Conservation (phyloP, 2,797 vertebrate genomes). For the Bryconaethiops microstoma region DNA sequence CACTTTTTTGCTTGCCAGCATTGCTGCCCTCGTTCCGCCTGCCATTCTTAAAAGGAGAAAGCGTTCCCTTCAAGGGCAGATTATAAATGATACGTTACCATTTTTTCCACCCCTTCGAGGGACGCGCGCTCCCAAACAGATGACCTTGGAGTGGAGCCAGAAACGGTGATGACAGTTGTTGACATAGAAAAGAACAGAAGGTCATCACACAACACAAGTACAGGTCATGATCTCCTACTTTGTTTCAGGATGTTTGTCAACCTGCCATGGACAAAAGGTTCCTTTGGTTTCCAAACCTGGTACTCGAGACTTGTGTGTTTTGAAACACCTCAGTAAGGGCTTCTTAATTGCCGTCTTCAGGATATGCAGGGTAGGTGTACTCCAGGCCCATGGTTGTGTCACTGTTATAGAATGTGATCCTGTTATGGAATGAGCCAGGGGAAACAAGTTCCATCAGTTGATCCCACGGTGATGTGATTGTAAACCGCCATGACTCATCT, state of each 20-base stretch:
- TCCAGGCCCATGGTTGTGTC: background rate
- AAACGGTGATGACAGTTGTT: slow-evolving; percentile 8
- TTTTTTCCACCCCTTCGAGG: slow-evolving; percentile 63
- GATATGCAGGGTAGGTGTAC: background rate
- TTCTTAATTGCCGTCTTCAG: too few species aligned
- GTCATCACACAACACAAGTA: background rate
- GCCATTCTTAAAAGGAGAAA: slow-evolving; percentile 66
- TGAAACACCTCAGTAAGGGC: too few species aligned
- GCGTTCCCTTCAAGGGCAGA: slow-evolving; percentile 69
- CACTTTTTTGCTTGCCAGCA: slow-evolving; percentile 67
- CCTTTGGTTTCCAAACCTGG: background rate
- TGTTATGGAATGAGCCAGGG: background rate
- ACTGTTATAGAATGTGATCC: background rate
- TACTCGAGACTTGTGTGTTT: background rate
- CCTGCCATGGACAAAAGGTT: too few species aligned
- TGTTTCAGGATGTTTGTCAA: background rate
- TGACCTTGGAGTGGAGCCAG: slow-evolving; percentile 54
- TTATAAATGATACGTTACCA: slow-evolving; percentile 76
- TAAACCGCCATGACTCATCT: slow-evolving; percentile 40
- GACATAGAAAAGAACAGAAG: slow-evolving; percentile 14
- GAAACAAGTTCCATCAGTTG: slow-evolving; percentile 16
- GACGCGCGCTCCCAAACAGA: slow-evolving; percentile 39
- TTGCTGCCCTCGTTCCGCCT: slow-evolving; percentile 58
- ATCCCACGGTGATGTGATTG: slow-evolving; percentile 12
- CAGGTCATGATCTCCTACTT: background rate